Evolutionary conservation across 1,140 invertebrate genomes (phyloP).

Genomic region (Drosophila elegans): DNA sequence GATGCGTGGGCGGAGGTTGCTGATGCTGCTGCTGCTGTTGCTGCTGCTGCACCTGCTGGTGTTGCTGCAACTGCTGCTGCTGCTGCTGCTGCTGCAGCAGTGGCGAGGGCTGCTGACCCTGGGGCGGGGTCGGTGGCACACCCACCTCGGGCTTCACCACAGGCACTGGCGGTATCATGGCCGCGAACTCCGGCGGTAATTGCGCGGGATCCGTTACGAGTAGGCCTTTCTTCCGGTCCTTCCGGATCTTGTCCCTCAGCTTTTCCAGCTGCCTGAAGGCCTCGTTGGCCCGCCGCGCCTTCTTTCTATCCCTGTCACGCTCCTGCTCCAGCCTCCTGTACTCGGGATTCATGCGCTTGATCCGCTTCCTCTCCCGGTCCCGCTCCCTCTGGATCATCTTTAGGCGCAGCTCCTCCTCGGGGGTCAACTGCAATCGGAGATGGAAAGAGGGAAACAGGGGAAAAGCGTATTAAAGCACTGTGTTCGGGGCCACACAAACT

Average conservation of each 20-base stretch:
- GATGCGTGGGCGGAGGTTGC: slow-evolving; percentile 49
- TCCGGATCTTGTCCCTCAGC: slow-evolving; percentile 80
- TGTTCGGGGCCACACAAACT: slow-evolving; percentile 37
- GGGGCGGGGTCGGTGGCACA: slow-evolving; percentile 49
- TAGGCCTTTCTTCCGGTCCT: slow-evolving; percentile 80
- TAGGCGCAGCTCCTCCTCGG: slow-evolving; percentile 74
- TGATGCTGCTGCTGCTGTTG: slow-evolving; percentile 54
- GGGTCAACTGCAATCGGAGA: slow-evolving; percentile 68
- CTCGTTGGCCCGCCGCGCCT: slow-evolving; percentile 76
- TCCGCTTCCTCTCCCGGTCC: slow-evolving; percentile 77
- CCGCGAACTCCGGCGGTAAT: slow-evolving; percentile 70
- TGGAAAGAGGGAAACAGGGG: slow-evolving; percentile 12
- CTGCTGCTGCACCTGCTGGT: slow-evolving; percentile 32
- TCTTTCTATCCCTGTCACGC: slow-evolving; percentile 79
- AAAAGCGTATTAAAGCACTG: slow-evolving; percentile 75
- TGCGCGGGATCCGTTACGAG: slow-evolving; percentile 68
- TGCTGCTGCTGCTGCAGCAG: slow-evolving; percentile 52
- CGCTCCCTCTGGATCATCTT: slow-evolving; percentile 82
- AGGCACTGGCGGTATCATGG: slow-evolving; percentile 75
- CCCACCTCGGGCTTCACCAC: slow-evolving; percentile 80
- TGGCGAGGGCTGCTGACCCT: slow-evolving; percentile 32
- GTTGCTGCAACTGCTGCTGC: slow-evolving; percentile 45
- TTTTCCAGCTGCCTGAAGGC: slow-evolving; percentile 80
- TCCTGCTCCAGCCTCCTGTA: slow-evolving; percentile 78
- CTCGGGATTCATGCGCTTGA: slow-evolving; percentile 81